phyloP scores from a whole-genome alignment of 2,888 invertebrate species.

The Anthoptus insignis region DNA sequence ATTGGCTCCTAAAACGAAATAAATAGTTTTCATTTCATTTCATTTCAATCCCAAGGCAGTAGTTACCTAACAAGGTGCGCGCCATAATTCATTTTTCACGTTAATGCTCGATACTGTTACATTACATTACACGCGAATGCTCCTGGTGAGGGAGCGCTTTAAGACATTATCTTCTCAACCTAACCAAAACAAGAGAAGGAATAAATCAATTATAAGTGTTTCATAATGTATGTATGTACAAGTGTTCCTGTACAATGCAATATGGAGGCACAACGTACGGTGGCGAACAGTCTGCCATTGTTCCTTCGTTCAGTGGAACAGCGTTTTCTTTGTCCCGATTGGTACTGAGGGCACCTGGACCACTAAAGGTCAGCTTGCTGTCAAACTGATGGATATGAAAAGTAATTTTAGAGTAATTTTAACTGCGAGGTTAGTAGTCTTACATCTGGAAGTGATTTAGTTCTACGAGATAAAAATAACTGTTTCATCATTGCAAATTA shows the following conservation, averaged over 20 bases:
- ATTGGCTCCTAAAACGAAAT: too few relatives aligned
- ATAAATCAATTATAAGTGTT: slow-evolving; percentile 15
- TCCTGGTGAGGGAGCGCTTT: too few relatives aligned
- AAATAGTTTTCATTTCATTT: too few relatives aligned
- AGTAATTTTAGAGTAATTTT: slow-evolving; percentile 10
- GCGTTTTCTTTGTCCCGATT: slow-evolving; percentile 57
- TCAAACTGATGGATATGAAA: slow-evolving; percentile 20
- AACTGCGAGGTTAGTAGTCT: too few relatives aligned
- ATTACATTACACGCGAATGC: too few relatives aligned
- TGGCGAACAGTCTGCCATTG: slow-evolving; percentile 52
- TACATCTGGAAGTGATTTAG: neutral
- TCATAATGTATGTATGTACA: slow-evolving; percentile 16
- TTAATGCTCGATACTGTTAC: too few relatives aligned
- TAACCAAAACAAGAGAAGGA: too few relatives aligned
- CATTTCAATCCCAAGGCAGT: too few relatives aligned
- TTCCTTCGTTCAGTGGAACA: slow-evolving; percentile 56
- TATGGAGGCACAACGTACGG: slow-evolving; percentile 11
- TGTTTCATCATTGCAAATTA: neutral
- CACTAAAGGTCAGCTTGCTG: slow-evolving; percentile 38
- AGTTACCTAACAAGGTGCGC: too few relatives aligned
- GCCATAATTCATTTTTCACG: too few relatives aligned
- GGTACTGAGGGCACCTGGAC: slow-evolving; percentile 48
- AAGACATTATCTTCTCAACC: too few relatives aligned
- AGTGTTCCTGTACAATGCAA: slow-evolving; percentile 31
- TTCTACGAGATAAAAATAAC: neutral